Evolutionary conservation across 53 echinoderm and acorn worm species (phyloP).

Genomic region (Echinometra lucunter): DNA sequence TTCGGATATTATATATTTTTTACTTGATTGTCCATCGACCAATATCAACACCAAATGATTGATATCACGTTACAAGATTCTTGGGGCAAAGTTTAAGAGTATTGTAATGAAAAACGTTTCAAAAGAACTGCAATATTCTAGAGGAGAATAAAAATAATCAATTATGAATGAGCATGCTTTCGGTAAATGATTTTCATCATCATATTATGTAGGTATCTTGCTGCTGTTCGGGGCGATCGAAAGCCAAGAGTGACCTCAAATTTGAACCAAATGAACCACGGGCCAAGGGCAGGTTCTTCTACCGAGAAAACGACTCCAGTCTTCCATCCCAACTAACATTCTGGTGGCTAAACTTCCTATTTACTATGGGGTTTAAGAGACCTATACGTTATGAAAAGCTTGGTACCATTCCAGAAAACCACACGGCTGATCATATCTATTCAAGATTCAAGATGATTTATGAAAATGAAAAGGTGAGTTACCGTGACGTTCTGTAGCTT

Average conservation of each 20-base stretch:
- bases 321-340: slow-evolving; percentile 79
- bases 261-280: not conserved
- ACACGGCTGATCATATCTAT: slow-evolving; percentile 71
- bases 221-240: not conserved
- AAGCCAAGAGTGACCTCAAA: not conserved
- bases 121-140: no score
- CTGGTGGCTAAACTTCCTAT: slow-evolving; percentile 97
- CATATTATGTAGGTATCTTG: not conserved
- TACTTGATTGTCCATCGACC: no score
- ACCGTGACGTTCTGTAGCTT: no score
- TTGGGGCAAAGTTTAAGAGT: not conserved
- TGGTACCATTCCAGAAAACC: slow-evolving; percentile 83
- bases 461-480: slow-evolving; percentile 45
- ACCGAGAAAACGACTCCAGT: slow-evolving; percentile 63
- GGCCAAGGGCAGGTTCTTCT: slow-evolving; percentile 31
- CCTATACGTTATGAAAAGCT: slow-evolving; percentile 82
- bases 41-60: not conserved
- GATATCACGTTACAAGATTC: not conserved
- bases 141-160: not conserved
- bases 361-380: slow-evolving; percentile 80
- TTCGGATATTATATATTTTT: not conserved
- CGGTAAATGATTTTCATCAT: not conserved
- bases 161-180: not conserved
- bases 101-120: no score
- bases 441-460: slow-evolving; percentile 3